These are phyloP conservation scores for Anthonomus grandis DNA, from an alignment of 1,140 invertebrate species.

Conservation along the genomic window DNA sequence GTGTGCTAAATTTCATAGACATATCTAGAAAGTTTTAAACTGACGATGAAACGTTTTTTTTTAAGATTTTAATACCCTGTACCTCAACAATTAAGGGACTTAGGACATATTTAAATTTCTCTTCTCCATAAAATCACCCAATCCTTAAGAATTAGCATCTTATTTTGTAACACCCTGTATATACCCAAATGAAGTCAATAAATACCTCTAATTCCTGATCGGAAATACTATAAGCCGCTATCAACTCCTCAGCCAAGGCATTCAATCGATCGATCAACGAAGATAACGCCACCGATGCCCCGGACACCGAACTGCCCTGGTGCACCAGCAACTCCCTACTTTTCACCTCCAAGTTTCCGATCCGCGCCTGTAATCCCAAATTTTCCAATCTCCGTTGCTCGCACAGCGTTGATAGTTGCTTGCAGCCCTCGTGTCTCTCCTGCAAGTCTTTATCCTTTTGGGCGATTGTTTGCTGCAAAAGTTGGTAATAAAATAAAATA, in stretches of 20 bases:
- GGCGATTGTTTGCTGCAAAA: slow-evolving; percentile 48
- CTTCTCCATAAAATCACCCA: too few species aligned
- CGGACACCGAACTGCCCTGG: slow-evolving; percentile 67
- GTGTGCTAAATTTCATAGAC: too few species aligned
- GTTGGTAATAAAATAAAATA: background rate
- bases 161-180: too few species aligned
- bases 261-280: slow-evolving; percentile 67
- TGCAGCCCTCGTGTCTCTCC: slow-evolving; percentile 68
- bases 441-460: slow-evolving; percentile 56
- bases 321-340: slow-evolving; percentile 62
- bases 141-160: too few species aligned
- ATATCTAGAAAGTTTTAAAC: too few species aligned
- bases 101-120: too few species aligned
- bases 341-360: slow-evolving; percentile 60
- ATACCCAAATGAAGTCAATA: background rate
- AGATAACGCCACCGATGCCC: slow-evolving; percentile 67
- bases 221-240: slow-evolving; percentile 69
- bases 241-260: slow-evolving; percentile 66
- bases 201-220: slow-evolving; percentile 71
- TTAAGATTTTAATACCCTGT: too few species aligned
- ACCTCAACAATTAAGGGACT: too few species aligned
- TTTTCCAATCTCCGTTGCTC: slow-evolving; percentile 74
- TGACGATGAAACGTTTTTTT: too few species aligned
- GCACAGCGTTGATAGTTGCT: slow-evolving; percentile 71
- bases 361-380: slow-evolving; percentile 61